A percentile compares a stretch with the other conserved stretches of the same genome.
Conservation (phyloP, 2,888 invertebrate genomes). For the Unio delphinus region DNA sequence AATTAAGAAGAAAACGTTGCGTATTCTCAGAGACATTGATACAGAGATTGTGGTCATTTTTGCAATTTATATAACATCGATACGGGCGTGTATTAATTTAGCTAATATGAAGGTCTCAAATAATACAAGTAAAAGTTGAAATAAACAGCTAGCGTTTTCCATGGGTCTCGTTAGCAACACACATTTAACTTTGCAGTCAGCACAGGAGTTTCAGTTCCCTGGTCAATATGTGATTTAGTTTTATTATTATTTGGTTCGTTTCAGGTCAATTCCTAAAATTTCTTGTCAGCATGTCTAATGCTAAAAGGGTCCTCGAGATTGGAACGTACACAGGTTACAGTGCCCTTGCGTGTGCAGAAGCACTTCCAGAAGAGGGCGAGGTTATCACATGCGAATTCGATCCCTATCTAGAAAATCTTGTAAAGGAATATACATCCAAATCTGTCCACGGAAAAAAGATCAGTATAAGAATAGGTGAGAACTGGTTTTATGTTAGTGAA, state of each 20-base stretch:
- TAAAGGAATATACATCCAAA: slow-evolving; percentile 27
- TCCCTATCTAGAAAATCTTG: slow-evolving; percentile 39
- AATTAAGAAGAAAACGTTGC: too few relatives aligned
- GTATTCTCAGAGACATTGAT: too few relatives aligned
- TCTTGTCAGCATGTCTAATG: slow-evolving; percentile 45
- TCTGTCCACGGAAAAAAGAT: slow-evolving; percentile 49
- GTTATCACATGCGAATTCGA: slow-evolving; percentile 47
- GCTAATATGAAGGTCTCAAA: too few relatives aligned
- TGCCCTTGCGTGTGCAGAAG: slow-evolving; percentile 55
- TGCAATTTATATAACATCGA: too few relatives aligned
- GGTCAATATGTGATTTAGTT: too few relatives aligned
- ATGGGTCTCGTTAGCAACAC: too few relatives aligned
- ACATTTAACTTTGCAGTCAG: too few relatives aligned
- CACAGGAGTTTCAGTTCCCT: too few relatives aligned
- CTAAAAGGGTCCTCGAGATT: slow-evolving; percentile 50
- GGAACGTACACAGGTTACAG: slow-evolving; percentile 58
- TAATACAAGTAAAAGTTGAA: too few relatives aligned
- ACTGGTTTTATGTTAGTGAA: not conserved
- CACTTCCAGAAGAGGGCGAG: slow-evolving; percentile 48
- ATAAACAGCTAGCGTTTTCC: too few relatives aligned
- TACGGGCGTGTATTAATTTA: too few relatives aligned
- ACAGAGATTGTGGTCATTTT: too few relatives aligned
- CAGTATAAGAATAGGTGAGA: slow-evolving; percentile 38
- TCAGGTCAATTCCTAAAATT: slow-evolving; percentile 51
- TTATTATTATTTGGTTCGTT: not conserved